A percentile compares a stretch with the other conserved stretches of the same genome.
Evolutionary conservation across 2,797 vertebrate genomes (phyloP).

Genomic region (Ataeniobius toweri): DNA sequence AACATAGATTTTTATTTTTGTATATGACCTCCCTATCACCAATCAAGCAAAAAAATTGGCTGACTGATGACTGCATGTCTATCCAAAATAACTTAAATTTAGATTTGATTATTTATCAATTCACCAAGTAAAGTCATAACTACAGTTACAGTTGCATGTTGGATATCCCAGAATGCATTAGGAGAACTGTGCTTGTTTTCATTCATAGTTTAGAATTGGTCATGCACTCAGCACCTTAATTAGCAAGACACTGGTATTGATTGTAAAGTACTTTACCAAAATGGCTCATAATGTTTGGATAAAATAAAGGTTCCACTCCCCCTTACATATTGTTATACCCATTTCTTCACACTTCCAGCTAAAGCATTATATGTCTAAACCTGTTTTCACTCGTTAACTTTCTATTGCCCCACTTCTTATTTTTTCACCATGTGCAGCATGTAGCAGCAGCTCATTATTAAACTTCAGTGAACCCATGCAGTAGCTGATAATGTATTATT

Average conservation of each 20-base stretch:
- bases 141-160: background rate
- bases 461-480: conserved; percentile 12
- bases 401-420: background rate
- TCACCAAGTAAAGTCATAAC: background rate
- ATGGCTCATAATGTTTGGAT: background rate
- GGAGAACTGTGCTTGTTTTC: conserved; percentile 16
- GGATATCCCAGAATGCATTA: background rate
- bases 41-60: background rate
- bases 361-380: background rate
- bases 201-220: background rate
- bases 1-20: background rate
- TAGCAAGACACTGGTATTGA: background rate
- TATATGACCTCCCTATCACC: background rate
- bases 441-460: conserved; percentile 5
- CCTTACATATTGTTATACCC: background rate
- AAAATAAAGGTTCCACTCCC: background rate
- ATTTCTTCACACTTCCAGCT: background rate
- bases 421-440: background rate
- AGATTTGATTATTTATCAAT: background rate
- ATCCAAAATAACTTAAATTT: background rate
- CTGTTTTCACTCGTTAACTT: background rate
- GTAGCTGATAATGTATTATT: conserved; percentile 22
- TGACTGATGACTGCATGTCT: background rate
- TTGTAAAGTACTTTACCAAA: background rate
- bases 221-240: background rate